phyloP scores from a whole-genome alignment of 2,888 invertebrate species.

The Acanthosoma haemorrhoidale region DNA sequence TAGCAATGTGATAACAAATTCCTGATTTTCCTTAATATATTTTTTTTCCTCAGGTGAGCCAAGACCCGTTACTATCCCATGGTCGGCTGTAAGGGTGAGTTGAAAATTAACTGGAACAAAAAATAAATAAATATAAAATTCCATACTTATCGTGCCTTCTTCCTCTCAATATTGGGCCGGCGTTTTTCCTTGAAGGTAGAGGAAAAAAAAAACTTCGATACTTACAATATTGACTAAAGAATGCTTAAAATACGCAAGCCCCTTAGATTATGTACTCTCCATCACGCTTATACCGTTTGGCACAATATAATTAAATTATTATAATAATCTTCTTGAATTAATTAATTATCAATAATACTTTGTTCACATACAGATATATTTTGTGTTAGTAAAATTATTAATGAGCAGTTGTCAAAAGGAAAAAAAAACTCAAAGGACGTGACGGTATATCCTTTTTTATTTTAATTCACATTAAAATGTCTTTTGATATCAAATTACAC shows the following conservation, averaged over 20 bases:
- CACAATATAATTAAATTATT: no score
- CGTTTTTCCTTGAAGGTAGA: neutral
- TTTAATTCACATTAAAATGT: neutral
- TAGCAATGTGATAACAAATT: conserved; percentile 1
- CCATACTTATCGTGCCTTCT: conserved; percentile 5
- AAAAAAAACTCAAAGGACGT: no score
- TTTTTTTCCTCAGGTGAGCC: conserved; percentile 14
- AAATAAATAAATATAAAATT: conserved; percentile 3
- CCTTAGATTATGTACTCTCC: neutral
- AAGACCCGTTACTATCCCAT: neutral
- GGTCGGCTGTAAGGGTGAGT: neutral
- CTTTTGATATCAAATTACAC: neutral
- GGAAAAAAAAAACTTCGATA: conserved; percentile 8
- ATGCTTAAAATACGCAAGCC: conserved; percentile 7
- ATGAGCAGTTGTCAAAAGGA: no score
- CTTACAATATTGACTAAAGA: neutral
- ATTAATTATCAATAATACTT: no score
- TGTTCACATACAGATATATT: no score
- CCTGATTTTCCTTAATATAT: neutral
- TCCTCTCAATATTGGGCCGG: neutral
- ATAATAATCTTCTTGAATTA: no score
- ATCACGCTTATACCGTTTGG: no score
- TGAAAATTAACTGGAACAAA: neutral
- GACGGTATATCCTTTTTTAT: no score
- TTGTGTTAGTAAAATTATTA: no score